These are phyloP conservation scores for Oceanodroma leucorhoa DNA, from an alignment of 2,797 vertebrate genomes.

Conservation along the genomic window DNA sequence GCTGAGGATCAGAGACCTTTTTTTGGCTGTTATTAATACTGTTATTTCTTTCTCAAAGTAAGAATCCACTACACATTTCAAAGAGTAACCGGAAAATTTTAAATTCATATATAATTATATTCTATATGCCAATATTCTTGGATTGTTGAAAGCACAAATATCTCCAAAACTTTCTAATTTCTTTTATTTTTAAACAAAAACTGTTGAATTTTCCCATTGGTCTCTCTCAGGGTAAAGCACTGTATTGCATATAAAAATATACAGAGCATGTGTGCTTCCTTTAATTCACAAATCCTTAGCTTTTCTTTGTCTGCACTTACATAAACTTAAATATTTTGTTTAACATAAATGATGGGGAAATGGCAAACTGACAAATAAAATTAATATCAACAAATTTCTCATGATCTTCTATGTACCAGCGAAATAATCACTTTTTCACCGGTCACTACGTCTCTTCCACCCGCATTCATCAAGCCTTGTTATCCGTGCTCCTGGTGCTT, in stretches of 20 bases:
- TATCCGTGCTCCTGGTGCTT: fast-evolving
- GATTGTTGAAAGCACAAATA: neutral
- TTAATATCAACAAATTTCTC: neutral
- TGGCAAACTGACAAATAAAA: neutral
- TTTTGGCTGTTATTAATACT: neutral
- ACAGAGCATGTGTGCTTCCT: neutral
- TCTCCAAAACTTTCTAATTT: neutral
- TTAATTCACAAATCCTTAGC: neutral
- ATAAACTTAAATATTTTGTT: neutral
- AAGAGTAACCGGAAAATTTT: neutral
- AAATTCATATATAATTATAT: neutral
- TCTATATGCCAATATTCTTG: neutral
- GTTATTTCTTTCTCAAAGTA: neutral
- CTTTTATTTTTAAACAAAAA: neutral
- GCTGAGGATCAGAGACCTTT: neutral
- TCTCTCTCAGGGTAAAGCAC: neutral
- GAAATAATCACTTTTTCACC: neutral
- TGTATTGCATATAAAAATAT: neutral
- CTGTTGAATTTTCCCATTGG: neutral
- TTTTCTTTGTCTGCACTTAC: neutral
- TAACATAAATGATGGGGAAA: neutral
- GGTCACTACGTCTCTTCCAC: neutral
- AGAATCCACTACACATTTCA: neutral
- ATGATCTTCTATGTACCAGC: neutral
- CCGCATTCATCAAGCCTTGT: neutral